phyloP scores from a whole-genome alignment of 2,888 invertebrate species.

The Polydrusus cervinus region DNA sequence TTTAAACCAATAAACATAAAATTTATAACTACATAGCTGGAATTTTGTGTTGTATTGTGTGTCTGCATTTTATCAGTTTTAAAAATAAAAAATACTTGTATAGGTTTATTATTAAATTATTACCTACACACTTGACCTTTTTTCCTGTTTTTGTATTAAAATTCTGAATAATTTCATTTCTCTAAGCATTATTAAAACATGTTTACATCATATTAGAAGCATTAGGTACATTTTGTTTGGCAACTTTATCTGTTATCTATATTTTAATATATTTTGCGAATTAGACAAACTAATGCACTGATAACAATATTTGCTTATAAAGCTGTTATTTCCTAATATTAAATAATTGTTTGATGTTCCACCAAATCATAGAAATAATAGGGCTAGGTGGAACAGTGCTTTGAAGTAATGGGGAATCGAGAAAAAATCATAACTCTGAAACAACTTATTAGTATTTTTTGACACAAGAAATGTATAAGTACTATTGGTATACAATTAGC shows the following conservation, averaged over 20 bases:
- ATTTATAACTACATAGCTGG: not conserved
- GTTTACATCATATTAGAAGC: constrained; percentile 3
- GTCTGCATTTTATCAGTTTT: not conserved
- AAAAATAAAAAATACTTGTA: not conserved
- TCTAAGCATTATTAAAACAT: not conserved
- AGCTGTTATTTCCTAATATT: not conserved
- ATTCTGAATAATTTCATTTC: not conserved
- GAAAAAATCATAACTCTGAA: too few species aligned
- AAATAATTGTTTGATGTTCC: too few species aligned
- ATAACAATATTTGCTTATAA: constrained; percentile 6
- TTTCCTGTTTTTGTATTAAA: constrained; percentile 1
- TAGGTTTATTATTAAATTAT: not conserved
- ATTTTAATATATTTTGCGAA: not conserved
- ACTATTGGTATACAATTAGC: too few species aligned
- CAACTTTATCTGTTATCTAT: constrained; percentile 16
- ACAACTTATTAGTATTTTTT: too few species aligned
- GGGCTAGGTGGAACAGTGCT: too few species aligned
- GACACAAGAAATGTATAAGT: too few species aligned
- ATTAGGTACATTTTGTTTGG: not conserved
- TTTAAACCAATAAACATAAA: not conserved
- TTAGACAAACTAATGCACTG: constrained; percentile 8
- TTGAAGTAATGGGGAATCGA: too few species aligned
- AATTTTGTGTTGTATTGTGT: constrained; percentile 1
- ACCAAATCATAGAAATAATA: too few species aligned
- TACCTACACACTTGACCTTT: constrained; percentile 2